Base-by-base conservation (phyloP, 2,888 invertebrate species). In the Ormyrus nitidulus region DNA sequence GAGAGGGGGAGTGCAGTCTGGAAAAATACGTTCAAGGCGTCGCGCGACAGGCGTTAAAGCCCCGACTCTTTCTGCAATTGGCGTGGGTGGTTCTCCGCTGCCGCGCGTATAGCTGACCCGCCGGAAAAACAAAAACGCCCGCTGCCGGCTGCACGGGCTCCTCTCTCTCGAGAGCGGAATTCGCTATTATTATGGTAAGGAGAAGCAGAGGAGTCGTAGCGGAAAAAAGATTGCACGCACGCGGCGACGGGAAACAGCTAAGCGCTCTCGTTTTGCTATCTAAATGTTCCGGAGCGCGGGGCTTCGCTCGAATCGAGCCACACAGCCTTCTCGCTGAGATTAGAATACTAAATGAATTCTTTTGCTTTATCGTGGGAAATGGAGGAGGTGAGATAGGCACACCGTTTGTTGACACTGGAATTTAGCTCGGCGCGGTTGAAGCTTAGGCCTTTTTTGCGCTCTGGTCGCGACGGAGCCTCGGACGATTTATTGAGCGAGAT, bases 1-100 rank as follows among this genome's bases (percentile, higher is more conserved):
- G 13, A 13, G 53, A 44, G 11, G 6, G 13, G 65, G 64, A 58
- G 76, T 68, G 56, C 83, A 82, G 84, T 86, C 85, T 86, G 86
- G 85, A 88, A 88, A 87, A 87, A 88, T 87, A 79, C 53, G 85
- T 85, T 85, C 84, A 56, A 51, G 76, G 44, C 59, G 34, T 53
- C 76, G 49, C 11, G 70, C 62, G 69, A 69, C 69, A 74, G 74
- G 58, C 58, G 58, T 49, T n/a, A 65, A 71, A 56, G 13, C 53
- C 53, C 44, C 13, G 51, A 44, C 10, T 11, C 8, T 49, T 53
- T 61, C 34, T 71, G 81, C 77, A 56, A 66, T 9, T 76, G 77
- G 84, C 84, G 86, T 86, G 84, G 84, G 84, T 85, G 84, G 83
- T 48, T n/a, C 13, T 44, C 34, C 44, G 46, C 65, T 10, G 11